Conservation (phyloP, 2,888 invertebrate genomes). For the Marasmarcha lunaedactyla region DNA sequence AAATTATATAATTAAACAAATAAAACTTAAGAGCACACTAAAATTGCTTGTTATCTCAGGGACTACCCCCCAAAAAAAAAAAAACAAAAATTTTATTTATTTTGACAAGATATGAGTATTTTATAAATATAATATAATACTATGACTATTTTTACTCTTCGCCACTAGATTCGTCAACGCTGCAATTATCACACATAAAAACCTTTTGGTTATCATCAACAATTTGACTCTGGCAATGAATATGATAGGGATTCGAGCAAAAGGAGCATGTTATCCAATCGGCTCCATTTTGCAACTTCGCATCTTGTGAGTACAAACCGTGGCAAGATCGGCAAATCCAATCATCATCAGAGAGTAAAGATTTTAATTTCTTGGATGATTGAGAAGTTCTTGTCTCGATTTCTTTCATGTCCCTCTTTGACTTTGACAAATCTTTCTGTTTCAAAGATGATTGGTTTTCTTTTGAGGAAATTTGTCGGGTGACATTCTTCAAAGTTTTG, state of each 20-base stretch:
- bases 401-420: conserved; percentile 1
- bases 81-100: too few species aligned
- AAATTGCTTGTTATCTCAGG: too few species aligned
- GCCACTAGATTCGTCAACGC: conserved; percentile 9
- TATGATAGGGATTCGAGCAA: conserved; percentile 9
- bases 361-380: too few species aligned
- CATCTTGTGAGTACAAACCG: conserved; percentile 9
- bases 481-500: conserved; percentile 1
- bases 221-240: conserved; percentile 10
- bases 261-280: conserved; percentile 10
- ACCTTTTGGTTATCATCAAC: conserved; percentile 8
- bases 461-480: not conserved
- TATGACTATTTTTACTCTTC: conserved; percentile 9
- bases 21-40: too few species aligned
- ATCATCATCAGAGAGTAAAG: conserved; percentile 7
- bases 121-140: conserved; percentile 1
- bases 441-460: too few species aligned
- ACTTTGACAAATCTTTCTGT: not conserved
- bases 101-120: too few species aligned
- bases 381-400: too few species aligned
- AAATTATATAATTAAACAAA: too few species aligned
- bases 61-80: too few species aligned
- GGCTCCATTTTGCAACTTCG: conserved; percentile 8
- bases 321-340: conserved; percentile 9
- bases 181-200: conserved; percentile 11